Conservation (phyloP, 2,113 vertebrate genomes). For the Dipodomys stephensi region DNA sequence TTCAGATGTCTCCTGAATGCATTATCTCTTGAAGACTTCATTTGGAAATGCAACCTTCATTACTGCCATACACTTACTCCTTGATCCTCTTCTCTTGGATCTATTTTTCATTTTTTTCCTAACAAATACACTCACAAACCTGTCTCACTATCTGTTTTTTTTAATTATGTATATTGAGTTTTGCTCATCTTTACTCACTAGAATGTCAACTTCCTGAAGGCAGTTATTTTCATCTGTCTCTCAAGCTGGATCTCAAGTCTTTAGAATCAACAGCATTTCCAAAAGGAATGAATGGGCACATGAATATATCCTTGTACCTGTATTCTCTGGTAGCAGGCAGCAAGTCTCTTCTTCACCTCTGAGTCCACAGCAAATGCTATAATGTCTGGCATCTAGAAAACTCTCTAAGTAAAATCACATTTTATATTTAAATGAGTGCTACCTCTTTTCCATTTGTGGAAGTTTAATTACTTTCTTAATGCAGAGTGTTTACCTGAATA, state of each 20-base stretch:
- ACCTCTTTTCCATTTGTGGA: neutral
- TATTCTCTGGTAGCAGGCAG: neutral
- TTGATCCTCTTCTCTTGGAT: neutral
- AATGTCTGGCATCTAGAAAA: neutral
- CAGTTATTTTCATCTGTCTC: conserved; percentile 11
- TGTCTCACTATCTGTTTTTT: neutral
- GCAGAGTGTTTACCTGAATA: neutral
- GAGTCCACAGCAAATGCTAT: neutral
- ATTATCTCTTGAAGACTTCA: neutral
- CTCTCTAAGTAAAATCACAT: neutral
- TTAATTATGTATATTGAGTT: neutral
- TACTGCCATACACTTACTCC: neutral
- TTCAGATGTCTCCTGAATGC: neutral
- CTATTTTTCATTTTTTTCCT: neutral
- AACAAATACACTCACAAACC: neutral
- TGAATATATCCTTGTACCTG: neutral
- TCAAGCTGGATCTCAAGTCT: neutral
- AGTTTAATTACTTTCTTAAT: neutral
- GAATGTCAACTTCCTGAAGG: neutral
- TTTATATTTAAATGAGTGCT: neutral
- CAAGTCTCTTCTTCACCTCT: neutral
- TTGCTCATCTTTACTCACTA: neutral
- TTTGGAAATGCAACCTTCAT: neutral
- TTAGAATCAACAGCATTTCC: neutral
- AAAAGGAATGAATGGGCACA: neutral